These are phyloP conservation scores for Lasioglossum pauxillum DNA, from an alignment of 2,888 invertebrate species.

Conservation along the genomic window DNA sequence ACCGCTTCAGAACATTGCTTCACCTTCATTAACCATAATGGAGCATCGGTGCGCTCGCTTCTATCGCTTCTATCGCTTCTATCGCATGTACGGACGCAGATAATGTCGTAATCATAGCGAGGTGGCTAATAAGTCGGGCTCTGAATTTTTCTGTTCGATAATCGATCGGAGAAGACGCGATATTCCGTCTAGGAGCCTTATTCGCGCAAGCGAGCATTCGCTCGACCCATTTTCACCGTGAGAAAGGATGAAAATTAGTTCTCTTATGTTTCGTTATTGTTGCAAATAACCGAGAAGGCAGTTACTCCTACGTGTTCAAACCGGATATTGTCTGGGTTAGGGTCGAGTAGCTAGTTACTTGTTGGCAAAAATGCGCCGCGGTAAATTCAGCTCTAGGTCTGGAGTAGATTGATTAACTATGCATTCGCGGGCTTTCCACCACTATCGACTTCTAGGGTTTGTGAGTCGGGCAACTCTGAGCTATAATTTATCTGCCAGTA, in stretches of 20 bases:
- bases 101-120: slow-evolving; percentile 20
- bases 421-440: not conserved
- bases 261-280: not conserved
- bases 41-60: slow-evolving; percentile 17
- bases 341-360: not conserved
- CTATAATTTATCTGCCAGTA: not conserved
- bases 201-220: not conserved
- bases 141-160: not conserved
- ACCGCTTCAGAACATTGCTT: slow-evolving; percentile 36
- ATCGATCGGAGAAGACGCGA: not conserved
- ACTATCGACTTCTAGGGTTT: not conserved
- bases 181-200: not conserved
- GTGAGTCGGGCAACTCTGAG: not conserved
- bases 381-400: not conserved
- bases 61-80: no score
- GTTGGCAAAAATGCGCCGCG: not conserved
- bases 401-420: not conserved
- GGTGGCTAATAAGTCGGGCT: slow-evolving; percentile 21
- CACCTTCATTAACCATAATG: slow-evolving; percentile 60
- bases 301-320: not conserved
- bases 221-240: not conserved
- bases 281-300: not conserved
- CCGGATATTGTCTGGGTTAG: not conserved
- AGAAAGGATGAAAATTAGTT: not conserved
- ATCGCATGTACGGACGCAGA: not conserved